Percentiles rank a stretch among this genome's conserved stretches.
phyloP scores from a whole-genome alignment of 2,113 vertebrate species.

The Gymnobelideus leadbeateri region DNA sequence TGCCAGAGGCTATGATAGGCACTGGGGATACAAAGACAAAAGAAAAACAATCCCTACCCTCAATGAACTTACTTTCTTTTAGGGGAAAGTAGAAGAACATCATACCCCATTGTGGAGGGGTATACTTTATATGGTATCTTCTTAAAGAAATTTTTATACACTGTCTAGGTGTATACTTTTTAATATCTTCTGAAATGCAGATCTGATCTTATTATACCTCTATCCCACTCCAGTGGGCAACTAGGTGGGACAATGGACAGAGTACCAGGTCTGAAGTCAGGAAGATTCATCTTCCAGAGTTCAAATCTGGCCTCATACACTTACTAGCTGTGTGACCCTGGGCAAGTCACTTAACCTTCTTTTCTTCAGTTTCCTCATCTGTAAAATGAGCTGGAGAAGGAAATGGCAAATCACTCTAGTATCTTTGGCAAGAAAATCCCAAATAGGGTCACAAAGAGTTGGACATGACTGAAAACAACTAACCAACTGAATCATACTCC shows the following conservation, averaged over 20 bases:
- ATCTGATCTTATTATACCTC: neutral
- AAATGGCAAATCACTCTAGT: neutral
- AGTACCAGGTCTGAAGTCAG: neutral
- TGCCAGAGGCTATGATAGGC: neutral
- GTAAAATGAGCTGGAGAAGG: neutral
- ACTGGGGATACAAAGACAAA: neutral
- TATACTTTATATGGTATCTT: neutral
- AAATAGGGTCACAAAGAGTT: neutral
- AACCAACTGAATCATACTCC: neutral
- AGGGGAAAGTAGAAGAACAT: neutral
- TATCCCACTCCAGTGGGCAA: neutral
- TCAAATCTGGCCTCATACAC: neutral
- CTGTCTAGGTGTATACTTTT: neutral
- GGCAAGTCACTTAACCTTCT: neutral
- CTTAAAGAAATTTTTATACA: neutral
- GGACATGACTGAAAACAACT: neutral
- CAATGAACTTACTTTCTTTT: neutral
- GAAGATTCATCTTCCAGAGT: neutral
- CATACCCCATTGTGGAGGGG: neutral
- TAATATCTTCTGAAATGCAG: neutral
- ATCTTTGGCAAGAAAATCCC: neutral
- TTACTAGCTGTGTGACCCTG: neutral
- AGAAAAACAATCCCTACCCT: neutral
- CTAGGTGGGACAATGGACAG: neutral
- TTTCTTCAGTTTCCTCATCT: neutral